These are phyloP conservation scores for Lasiurus borealis DNA, from an alignment of 2,113 vertebrate species.

Conservation along the genomic window DNA sequence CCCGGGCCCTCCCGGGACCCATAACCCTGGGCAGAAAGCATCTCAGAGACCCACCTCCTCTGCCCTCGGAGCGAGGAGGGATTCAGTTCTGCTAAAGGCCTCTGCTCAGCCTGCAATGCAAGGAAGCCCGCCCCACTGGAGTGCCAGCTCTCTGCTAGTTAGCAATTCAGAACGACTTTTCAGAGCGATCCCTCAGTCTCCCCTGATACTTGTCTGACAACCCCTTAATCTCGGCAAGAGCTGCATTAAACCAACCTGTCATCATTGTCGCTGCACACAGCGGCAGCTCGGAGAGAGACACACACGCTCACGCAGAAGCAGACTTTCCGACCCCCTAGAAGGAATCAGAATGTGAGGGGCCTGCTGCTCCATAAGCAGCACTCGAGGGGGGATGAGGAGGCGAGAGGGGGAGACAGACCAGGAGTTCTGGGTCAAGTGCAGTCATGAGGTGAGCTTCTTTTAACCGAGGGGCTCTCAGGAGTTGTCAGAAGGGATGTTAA, in stretches of 20 bases:
- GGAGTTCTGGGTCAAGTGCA: constrained; percentile 78
- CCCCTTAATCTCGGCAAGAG: constrained; percentile 89
- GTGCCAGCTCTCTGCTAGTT: constrained; percentile 84
- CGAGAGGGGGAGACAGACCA: constrained; percentile 49
- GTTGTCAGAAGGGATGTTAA: constrained; percentile 85
- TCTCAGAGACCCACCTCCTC: constrained; percentile 63
- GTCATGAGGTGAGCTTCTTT: constrained; percentile 83
- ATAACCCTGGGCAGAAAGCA: constrained; percentile 20
- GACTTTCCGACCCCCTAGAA: constrained; percentile 84
- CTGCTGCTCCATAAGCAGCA: constrained; percentile 78
- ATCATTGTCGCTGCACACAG: constrained; percentile 81
- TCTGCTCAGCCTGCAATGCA: constrained; percentile 76
- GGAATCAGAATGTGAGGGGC: constrained; percentile 85
- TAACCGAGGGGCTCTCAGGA: constrained; percentile 77
- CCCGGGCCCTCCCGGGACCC: not conserved
- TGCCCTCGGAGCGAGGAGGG: constrained; percentile 2
- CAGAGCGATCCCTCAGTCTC: constrained; percentile 88
- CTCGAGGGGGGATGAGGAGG: constrained; percentile 82
- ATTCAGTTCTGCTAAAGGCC: constrained; percentile 69
- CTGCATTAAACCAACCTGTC: constrained; percentile 89
- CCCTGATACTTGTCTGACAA: constrained; percentile 90
- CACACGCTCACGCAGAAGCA: constrained; percentile 71
- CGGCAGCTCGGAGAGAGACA: constrained; percentile 82
- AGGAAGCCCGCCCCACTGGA: constrained; percentile 74
- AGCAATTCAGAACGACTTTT: constrained; percentile 89